phyloP scores from a whole-genome alignment of 2,888 invertebrate species.

The Chalcis sispes region DNA sequence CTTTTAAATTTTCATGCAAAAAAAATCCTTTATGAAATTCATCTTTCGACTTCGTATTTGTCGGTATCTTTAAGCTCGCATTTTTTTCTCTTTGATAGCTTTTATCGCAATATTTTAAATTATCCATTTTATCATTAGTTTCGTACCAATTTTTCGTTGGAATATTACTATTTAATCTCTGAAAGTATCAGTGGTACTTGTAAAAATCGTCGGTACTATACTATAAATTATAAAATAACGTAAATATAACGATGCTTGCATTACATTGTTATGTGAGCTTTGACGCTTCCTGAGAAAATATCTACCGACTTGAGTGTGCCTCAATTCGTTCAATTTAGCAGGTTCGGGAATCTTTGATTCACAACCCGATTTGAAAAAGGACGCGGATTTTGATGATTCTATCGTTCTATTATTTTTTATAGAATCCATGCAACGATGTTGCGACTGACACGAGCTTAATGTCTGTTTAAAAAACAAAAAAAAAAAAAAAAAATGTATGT shows the following conservation, averaged over 20 bases:
- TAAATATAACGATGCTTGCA: background rate
- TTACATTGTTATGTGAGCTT: constrained; percentile 22
- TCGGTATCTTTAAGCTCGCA: too few relatives aligned
- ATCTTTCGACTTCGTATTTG: too few relatives aligned
- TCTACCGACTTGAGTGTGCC: constrained; percentile 28
- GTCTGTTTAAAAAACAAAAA: too few relatives aligned
- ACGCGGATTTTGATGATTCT: constrained; percentile 18
- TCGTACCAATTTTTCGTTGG: too few relatives aligned
- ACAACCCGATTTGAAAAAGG: background rate
- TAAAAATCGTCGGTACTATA: too few relatives aligned
- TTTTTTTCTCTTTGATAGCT: too few relatives aligned
- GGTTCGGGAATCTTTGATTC: background rate
- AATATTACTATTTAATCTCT: too few relatives aligned
- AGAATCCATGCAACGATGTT: background rate
- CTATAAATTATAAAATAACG: background rate
- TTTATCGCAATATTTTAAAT: too few relatives aligned
- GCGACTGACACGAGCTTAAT: constrained; percentile 6
- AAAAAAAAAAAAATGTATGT: background rate
- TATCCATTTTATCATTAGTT: too few relatives aligned
- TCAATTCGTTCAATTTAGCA: background rate
- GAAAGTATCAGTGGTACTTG: too few relatives aligned
- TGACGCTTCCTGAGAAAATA: constrained; percentile 48
- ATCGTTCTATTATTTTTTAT: background rate
- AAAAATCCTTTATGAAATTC: too few relatives aligned
- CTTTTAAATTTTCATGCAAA: too few relatives aligned